Evolutionary conservation across 2,797 vertebrate genomes (phyloP).

Genomic region (Aldrovandia affinis): DNA sequence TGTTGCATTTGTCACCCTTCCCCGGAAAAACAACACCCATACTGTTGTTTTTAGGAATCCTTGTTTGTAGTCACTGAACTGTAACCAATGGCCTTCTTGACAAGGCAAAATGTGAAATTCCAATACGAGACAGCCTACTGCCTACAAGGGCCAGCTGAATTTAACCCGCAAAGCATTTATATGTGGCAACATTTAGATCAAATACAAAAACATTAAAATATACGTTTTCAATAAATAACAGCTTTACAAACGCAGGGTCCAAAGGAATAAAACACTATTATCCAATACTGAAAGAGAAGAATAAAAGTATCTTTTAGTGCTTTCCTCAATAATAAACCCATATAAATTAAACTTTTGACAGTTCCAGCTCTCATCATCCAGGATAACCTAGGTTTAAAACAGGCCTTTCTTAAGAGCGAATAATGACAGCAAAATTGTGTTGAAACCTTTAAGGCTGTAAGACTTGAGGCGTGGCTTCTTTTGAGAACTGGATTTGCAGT

Average conservation of each 20-base stretch:
- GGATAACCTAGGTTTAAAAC: not conserved
- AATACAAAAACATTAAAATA: not conserved
- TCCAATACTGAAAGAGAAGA: not conserved
- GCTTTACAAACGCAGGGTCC: not conserved
- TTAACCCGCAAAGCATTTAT: not conserved
- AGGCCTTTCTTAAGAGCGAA: not conserved
- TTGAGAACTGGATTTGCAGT: not conserved
- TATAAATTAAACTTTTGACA: not conserved
- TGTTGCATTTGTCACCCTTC: not conserved
- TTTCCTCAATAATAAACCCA: not conserved
- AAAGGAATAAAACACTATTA: not conserved
- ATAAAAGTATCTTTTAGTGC: conserved; percentile 6
- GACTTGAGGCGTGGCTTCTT: not conserved
- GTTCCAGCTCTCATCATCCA: not conserved
- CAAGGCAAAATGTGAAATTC: not conserved
- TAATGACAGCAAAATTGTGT: not conserved
- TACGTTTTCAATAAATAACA: not conserved
- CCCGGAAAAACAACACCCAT: not conserved
- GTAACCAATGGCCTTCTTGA: not conserved
- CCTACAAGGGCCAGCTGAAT: not conserved
- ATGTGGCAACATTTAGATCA: not conserved
- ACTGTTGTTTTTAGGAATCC: not conserved
- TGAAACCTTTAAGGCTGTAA: not conserved
- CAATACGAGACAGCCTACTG: not conserved
- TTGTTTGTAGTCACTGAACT: conserved; percentile 7